Conservation (phyloP, 2,797 vertebrate genomes). For the Arvicola amphibius region DNA sequence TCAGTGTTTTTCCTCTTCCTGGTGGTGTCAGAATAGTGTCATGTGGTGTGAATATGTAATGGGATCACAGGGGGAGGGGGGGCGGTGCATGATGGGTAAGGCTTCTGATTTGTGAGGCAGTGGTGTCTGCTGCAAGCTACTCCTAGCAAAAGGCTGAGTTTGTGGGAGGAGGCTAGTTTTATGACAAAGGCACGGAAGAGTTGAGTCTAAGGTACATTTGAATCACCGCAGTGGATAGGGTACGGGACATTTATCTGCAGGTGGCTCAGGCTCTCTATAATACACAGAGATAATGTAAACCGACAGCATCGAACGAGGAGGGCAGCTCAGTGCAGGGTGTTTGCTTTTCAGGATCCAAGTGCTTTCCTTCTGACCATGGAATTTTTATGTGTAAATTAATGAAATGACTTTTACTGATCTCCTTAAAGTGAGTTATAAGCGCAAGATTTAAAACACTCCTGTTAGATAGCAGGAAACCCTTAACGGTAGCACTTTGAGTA, state of each 20-base stretch:
- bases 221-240: neutral
- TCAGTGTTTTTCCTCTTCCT: neutral
- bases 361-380: constrained; percentile 12
- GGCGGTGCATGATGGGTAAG: neutral
- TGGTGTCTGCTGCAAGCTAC: neutral
- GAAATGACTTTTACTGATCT: constrained; percentile 6
- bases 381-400: neutral
- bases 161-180: neutral
- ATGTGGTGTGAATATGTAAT: neutral
- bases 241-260: neutral
- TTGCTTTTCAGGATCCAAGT: neutral
- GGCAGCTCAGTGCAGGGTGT: neutral
- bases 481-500: neutral
- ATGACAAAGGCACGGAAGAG: neutral
- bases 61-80: too few relatives aligned
- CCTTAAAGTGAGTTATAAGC: constrained; percentile 24
- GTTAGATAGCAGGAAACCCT: neutral
- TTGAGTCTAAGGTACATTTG: neutral
- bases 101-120: neutral
- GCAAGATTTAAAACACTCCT: neutral
- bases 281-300: neutral
- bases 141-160: neutral
- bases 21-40: neutral
- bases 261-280: neutral
- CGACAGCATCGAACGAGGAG: neutral